phyloP scores from a whole-genome alignment of 2,797 vertebrate genomes.

The Anguilla obscura region DNA sequence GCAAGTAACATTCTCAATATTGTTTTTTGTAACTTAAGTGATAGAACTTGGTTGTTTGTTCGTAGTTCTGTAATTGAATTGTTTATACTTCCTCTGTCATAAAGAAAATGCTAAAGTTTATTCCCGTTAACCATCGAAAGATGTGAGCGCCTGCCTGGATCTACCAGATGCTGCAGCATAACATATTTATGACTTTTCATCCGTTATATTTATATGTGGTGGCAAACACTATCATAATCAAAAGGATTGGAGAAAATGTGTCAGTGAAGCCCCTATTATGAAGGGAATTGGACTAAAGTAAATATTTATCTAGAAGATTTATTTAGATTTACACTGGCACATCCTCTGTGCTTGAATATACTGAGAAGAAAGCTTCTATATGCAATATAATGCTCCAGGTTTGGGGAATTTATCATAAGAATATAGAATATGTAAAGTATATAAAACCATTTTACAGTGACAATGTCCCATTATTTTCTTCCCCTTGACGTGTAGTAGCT shows the following conservation, averaged over 20 bases:
- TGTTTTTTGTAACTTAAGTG: background rate
- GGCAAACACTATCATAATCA: background rate
- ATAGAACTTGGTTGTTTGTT: conserved; percentile 19
- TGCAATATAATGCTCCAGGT: background rate
- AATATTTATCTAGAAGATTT: background rate
- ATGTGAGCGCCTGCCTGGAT: background rate
- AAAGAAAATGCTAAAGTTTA: no score
- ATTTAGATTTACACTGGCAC: background rate
- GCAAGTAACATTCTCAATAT: conserved; percentile 5
- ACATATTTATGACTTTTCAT: background rate
- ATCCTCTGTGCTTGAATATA: background rate
- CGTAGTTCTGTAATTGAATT: background rate
- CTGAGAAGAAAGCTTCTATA: background rate
- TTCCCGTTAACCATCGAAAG: background rate
- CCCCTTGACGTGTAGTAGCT: background rate
- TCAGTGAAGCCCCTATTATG: background rate
- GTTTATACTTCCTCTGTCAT: background rate
- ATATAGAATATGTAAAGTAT: background rate
- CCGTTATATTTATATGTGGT: background rate
- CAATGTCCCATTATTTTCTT: background rate
- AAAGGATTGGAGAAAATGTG: background rate
- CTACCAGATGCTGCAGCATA: background rate
- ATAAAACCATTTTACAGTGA: background rate
- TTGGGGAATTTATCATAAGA: background rate
- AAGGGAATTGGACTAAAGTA: background rate